Percentiles rank a stretch among this genome's conserved stretches.
These are phyloP conservation scores for Spheniscus mendiculus DNA, from an alignment of 2,113 vertebrate species.

Conservation along the genomic window DNA sequence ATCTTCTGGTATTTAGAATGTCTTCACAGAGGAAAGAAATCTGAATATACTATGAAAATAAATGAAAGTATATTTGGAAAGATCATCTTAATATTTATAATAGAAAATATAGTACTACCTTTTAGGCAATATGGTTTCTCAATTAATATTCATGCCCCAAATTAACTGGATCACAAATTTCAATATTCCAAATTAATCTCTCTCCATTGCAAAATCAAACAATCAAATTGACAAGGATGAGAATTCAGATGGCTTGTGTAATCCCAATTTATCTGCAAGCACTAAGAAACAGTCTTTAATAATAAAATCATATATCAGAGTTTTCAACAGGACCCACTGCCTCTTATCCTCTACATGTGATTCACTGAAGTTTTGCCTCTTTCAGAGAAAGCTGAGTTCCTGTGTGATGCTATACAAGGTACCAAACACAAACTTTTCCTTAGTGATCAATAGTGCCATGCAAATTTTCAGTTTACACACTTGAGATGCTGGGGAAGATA, in stretches of 20 bases:
- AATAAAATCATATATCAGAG: neutral
- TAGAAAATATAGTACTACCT: neutral
- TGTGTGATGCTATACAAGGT: neutral
- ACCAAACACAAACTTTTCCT: neutral
- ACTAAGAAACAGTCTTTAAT: neutral
- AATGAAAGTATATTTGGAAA: neutral
- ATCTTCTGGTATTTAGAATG: neutral
- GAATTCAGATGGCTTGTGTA: neutral
- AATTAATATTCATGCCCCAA: neutral
- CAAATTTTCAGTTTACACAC: neutral
- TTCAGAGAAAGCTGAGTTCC: neutral
- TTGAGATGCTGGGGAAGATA: neutral
- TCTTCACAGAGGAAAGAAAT: neutral
- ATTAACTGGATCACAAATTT: neutral
- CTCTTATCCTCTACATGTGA: neutral
- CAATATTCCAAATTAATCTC: neutral
- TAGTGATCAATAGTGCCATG: rapidly evolving
- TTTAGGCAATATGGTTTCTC: neutral
- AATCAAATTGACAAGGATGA: neutral
- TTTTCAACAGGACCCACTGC: neutral
- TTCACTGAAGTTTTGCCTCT: neutral
- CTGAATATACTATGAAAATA: neutral
- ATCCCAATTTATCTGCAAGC: neutral
- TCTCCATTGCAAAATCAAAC: neutral
- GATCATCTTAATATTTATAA: neutral